phyloP scores from a whole-genome alignment of 2,113 vertebrate species.

The Burhinus bistriatus region DNA sequence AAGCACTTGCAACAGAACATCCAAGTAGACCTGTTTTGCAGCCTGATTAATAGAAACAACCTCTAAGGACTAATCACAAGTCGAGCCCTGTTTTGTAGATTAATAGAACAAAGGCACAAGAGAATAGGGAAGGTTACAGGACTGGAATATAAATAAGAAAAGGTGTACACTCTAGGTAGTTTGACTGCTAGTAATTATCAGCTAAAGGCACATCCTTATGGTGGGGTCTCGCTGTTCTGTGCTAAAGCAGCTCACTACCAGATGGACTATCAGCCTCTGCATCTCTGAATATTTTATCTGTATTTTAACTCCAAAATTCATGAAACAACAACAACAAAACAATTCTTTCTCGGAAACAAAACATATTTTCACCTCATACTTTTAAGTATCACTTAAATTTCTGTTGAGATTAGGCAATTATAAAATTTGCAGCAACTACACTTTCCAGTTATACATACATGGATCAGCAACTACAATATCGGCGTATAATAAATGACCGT shows the following conservation, averaged over 20 bases:
- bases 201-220: background rate
- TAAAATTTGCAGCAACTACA: background rate
- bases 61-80: conserved; percentile 78
- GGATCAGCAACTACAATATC: background rate
- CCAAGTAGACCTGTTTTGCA: conserved; percentile 68
- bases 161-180: conserved; percentile 57
- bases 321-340: background rate
- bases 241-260: background rate
- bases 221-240: background rate
- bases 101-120: conserved; percentile 75
- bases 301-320: background rate
- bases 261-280: background rate
- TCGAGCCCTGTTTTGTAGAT: conserved; percentile 76
- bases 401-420: background rate
- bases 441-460: background rate
- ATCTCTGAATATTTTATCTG: background rate
- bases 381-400: background rate
- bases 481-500: background rate
- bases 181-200: conserved; percentile 11
- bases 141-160: conserved; percentile 76
- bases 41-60: conserved; percentile 80
- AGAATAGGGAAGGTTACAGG: conserved; percentile 62
- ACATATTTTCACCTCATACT: background rate
- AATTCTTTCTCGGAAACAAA: background rate
- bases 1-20: conserved; percentile 63